phyloP scores from a whole-genome alignment of 2,888 invertebrate genomes.

The Acleris laterana region DNA sequence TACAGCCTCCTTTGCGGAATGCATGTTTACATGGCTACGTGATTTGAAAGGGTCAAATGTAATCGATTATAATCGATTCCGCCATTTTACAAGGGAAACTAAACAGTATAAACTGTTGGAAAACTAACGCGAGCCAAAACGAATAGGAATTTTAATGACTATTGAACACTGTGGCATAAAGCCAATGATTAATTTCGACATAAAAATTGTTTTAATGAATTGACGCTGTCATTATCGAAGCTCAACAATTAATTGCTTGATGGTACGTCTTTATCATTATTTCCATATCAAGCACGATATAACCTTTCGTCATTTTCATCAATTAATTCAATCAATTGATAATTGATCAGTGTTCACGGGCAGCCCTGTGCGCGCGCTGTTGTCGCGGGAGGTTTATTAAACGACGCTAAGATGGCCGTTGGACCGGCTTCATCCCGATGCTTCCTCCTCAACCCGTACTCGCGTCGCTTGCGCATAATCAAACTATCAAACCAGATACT shows the following conservation, averaged over 20 bases:
- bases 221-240: too few species aligned
- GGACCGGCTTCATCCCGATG: conserved; percentile 78
- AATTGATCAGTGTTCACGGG: conserved; percentile 32
- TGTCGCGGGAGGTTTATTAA: conserved; percentile 80
- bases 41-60: conserved; percentile 12
- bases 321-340: background rate
- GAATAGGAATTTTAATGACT: too few species aligned
- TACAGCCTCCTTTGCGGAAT: conserved; percentile 38
- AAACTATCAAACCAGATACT: conserved; percentile 17
- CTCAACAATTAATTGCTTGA: too few species aligned
- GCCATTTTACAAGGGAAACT: background rate
- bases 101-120: too few species aligned
- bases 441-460: conserved; percentile 63
- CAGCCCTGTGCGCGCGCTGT: conserved; percentile 71
- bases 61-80: background rate
- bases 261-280: too few species aligned
- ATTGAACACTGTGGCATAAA: too few species aligned
- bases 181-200: too few species aligned
- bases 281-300: too few species aligned
- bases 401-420: conserved; percentile 78
- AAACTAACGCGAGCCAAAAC: too few species aligned
- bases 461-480: conserved; percentile 61
- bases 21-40: conserved; percentile 31
- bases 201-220: too few species aligned
- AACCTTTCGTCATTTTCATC: background rate